These are phyloP conservation scores for Epicampocera succincta DNA, from an alignment of 2,888 invertebrate species.

Conservation along the genomic window DNA sequence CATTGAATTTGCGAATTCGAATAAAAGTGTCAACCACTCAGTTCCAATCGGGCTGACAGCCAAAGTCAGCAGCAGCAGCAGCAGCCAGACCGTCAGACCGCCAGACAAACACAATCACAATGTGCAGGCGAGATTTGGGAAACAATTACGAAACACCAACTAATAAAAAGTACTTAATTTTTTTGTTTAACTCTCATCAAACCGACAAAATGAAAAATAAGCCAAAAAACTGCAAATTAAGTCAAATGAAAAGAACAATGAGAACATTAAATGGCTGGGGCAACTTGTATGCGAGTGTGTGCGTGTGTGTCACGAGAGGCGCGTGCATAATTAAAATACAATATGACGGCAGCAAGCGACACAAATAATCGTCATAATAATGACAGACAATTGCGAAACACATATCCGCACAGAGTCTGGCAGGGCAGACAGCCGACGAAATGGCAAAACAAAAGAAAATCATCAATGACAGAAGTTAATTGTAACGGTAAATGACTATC, in stretches of 20 bases:
- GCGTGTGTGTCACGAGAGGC: constrained; percentile 9
- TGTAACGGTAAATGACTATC: constrained; percentile 14
- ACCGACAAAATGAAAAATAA: constrained; percentile 23
- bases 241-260: constrained; percentile 27
- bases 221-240: constrained; percentile 12
- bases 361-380: constrained; percentile 48
- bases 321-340: constrained; percentile 64
- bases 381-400: constrained; percentile 25
- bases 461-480: constrained; percentile 37
- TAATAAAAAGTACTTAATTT: not conserved
- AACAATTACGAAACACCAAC: constrained; percentile 13
- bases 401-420: not conserved
- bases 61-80: constrained; percentile 6
- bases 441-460: constrained; percentile 9
- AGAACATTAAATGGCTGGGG: constrained; percentile 8
- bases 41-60: constrained; percentile 14
- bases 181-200: not conserved
- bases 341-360: constrained; percentile 57
- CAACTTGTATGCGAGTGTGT: not conserved
- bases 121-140: constrained; percentile 34
- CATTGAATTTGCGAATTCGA: constrained; percentile 54
- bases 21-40: constrained; percentile 51
- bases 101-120: constrained; percentile 6
- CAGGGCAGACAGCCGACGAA: not conserved
- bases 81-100: no score